Conservation (phyloP, 2,888 invertebrate genomes). For the Agrotis clavis region DNA sequence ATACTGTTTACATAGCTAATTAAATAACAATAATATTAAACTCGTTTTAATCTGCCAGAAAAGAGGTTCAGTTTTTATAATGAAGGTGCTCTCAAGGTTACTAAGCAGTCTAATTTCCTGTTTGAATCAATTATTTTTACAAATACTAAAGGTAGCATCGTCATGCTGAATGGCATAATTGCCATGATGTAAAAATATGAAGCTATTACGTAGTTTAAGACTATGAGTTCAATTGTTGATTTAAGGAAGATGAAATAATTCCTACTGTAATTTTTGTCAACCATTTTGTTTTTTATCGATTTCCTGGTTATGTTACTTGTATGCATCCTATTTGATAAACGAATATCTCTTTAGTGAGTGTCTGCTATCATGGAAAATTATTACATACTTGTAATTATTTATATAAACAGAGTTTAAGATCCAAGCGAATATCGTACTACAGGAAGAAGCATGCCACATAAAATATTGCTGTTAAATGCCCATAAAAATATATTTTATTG, state of each 20-base stretch:
- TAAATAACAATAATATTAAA: conserved; percentile 16
- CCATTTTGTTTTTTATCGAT: conserved; percentile 4
- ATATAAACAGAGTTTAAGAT: background rate
- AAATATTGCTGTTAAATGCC: background rate
- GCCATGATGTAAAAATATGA: background rate
- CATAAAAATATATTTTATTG: conserved; percentile 1
- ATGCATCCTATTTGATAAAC: conserved; percentile 28
- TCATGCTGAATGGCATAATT: conserved; percentile 25
- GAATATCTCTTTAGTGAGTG: conserved; percentile 9
- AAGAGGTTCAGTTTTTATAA: conserved; percentile 24
- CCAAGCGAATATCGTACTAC: background rate
- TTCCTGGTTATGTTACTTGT: conserved; percentile 8
- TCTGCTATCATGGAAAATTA: conserved; percentile 28
- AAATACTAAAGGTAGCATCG: conserved; percentile 11
- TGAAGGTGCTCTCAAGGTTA: conserved; percentile 41
- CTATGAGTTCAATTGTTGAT: background rate
- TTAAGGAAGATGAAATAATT: background rate
- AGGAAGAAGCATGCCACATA: background rate
- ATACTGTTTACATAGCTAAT: background rate
- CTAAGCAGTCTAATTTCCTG: conserved; percentile 46
- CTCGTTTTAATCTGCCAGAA: conserved; percentile 29
- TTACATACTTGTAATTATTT: conserved; percentile 25
- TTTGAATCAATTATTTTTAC: conserved; percentile 35
- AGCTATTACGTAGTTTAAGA: background rate
- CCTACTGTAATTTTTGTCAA: background rate